Conservation (phyloP, 2,888 invertebrate genomes). For the Phlogophora meticulosa region DNA sequence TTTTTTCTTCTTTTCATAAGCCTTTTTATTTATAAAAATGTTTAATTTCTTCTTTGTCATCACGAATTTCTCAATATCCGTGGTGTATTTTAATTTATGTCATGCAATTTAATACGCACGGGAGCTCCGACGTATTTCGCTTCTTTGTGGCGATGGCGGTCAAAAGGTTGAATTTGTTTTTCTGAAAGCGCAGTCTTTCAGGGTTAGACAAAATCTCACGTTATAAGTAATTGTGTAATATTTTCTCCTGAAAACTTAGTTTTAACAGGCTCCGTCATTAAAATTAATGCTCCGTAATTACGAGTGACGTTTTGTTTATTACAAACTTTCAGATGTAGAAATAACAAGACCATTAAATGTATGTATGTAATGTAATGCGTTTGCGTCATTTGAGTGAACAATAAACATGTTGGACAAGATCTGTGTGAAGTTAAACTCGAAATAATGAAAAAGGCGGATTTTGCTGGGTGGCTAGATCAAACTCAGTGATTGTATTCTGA, state of each 20-base stretch:
- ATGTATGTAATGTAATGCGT: conserved; percentile 2
- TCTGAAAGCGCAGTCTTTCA: neutral
- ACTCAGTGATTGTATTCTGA: conserved; percentile 19
- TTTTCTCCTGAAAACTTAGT: neutral
- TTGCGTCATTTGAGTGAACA: conserved; percentile 25
- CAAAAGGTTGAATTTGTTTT: neutral
- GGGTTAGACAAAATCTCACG: neutral
- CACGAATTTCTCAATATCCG: no score
- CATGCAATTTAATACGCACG: no score
- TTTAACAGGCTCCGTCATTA: neutral
- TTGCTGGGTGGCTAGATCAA: neutral
- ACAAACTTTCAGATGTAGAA: conserved; percentile 32
- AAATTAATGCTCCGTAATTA: conserved; percentile 28
- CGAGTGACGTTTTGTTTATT: conserved; percentile 14
- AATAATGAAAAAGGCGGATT: conserved; percentile 1
- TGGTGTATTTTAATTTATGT: no score
- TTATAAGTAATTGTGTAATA: neutral
- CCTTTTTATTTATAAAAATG: no score
- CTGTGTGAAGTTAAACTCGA: conserved; percentile 9
- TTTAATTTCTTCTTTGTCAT: no score
- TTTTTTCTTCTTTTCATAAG: no score
- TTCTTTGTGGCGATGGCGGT: no score
- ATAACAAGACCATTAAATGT: conserved; percentile 14
- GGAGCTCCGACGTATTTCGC: no score
- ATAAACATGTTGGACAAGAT: neutral